These are phyloP conservation scores for Andrena haemorrhoa DNA, from an alignment of 2,888 invertebrate genomes.

Conservation along the genomic window DNA sequence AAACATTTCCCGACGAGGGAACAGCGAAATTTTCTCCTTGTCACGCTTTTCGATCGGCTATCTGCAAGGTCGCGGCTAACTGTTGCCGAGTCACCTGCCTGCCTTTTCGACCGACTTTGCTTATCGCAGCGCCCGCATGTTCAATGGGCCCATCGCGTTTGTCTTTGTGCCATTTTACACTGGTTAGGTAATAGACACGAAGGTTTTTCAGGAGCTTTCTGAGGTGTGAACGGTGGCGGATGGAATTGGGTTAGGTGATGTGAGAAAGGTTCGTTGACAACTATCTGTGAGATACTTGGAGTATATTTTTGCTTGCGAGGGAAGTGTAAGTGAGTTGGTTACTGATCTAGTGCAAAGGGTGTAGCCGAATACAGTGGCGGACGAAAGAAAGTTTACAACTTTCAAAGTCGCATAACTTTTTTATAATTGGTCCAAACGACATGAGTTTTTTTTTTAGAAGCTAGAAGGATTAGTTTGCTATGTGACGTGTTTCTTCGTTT, in stretches of 20 bases:
- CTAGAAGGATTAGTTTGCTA: too few species aligned
- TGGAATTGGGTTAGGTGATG: neutral
- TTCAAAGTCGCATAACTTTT: too few species aligned
- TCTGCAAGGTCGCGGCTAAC: conserved; percentile 44
- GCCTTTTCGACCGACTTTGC: conserved; percentile 12
- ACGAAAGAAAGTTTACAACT: too few species aligned
- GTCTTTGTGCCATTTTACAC: conserved; percentile 23
- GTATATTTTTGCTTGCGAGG: neutral
- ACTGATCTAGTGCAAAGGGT: too few species aligned
- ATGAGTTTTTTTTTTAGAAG: too few species aligned
- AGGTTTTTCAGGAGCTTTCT: neutral
- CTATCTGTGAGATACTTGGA: neutral
- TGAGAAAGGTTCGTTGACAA: neutral
- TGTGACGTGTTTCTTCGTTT: too few species aligned
- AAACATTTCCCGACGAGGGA: conserved; percentile 53
- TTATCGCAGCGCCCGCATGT: conserved; percentile 22
- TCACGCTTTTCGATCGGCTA: conserved; percentile 47
- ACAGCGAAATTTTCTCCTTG: conserved; percentile 55
- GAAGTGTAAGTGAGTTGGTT: too few species aligned
- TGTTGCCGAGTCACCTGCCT: conserved; percentile 6
- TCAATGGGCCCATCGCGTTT: conserved; percentile 2
- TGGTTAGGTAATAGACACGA: neutral
- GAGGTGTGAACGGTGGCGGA: neutral
- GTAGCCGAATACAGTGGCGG: too few species aligned
- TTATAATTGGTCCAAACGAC: too few species aligned